phyloP scores from a whole-genome alignment of 2,888 invertebrate genomes.

The Drosophila ustulata region DNA sequence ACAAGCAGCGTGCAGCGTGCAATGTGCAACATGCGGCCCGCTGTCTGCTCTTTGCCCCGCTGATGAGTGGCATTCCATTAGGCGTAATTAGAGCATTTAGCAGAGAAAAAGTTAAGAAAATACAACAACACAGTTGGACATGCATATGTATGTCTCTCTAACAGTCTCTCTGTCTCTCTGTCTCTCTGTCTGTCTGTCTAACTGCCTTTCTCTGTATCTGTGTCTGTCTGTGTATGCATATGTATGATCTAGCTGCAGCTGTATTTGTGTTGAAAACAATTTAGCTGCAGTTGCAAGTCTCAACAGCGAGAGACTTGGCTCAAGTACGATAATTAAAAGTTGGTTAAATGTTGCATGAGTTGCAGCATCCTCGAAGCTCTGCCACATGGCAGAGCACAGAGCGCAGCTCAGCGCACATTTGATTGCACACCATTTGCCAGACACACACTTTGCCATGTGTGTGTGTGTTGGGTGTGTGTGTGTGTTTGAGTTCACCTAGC shows the following conservation, averaged over 20 bases:
- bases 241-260: conserved; percentile 4
- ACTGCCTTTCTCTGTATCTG: background rate
- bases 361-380: conserved; percentile 71
- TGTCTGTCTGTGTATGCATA: background rate
- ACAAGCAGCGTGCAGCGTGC: conserved; percentile 5
- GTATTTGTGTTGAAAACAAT: conserved; percentile 49
- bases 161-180: background rate
- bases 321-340: conserved; percentile 79
- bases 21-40: too few species aligned
- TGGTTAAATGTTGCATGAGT: conserved; percentile 79
- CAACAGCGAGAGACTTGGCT: conserved; percentile 40
- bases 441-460: conserved; percentile 8
- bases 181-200: too few species aligned
- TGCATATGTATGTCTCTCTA: conserved; percentile 6
- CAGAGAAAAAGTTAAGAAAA: conserved; percentile 74
- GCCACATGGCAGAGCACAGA: conserved; percentile 32
- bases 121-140: conserved; percentile 41
- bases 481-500: conserved; percentile 31
- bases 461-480: conserved; percentile 8
- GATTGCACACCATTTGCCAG: conserved; percentile 76
- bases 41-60: background rate
- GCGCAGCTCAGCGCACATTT: conserved; percentile 58
- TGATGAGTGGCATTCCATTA: conserved; percentile 71
- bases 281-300: conserved; percentile 47
- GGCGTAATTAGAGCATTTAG: conserved; percentile 81